These are phyloP conservation scores for Clavelina lepadiformis DNA, from an alignment of 23 tunicate species.

Conservation along the genomic window DNA sequence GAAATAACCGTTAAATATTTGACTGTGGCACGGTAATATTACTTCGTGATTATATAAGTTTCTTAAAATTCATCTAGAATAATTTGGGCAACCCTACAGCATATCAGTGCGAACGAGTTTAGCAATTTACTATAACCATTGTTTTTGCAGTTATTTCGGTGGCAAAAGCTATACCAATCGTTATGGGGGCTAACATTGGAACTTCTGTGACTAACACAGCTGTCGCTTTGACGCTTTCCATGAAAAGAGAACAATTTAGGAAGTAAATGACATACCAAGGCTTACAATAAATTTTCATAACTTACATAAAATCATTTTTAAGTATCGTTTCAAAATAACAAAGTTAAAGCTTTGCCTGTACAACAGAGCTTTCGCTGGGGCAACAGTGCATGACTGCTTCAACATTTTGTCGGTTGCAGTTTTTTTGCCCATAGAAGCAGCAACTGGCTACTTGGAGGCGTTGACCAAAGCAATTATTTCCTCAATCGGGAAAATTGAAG, in stretches of 20 bases:
- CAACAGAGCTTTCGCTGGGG: conserved; percentile 48
- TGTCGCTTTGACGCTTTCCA: conserved; percentile 68
- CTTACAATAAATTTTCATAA: too few species aligned
- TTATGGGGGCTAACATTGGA: conserved; percentile 92
- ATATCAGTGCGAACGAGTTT: too few species aligned
- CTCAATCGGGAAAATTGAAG: conserved; percentile 7
- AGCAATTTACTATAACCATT: too few species aligned
- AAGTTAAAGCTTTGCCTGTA: too few species aligned
- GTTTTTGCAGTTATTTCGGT: conserved; percentile 44
- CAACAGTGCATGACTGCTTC: conserved; percentile 44
- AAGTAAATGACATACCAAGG: too few species aligned
- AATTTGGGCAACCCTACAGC: too few species aligned
- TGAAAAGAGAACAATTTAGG: conserved; percentile 48
- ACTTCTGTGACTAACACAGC: conserved; percentile 83
- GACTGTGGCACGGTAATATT: too few species aligned
- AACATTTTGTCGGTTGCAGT: conserved; percentile 27
- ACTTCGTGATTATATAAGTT: too few species aligned
- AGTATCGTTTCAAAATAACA: too few species aligned
- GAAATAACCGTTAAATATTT: too few species aligned
- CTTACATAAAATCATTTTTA: too few species aligned
- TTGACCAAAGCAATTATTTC: not conserved
- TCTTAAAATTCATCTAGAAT: too few species aligned
- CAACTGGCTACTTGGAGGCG: conserved; percentile 7
- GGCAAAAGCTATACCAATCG: conserved; percentile 57
- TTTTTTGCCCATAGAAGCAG: conserved; percentile 3